phyloP scores from a whole-genome alignment of 2,113 vertebrate genomes.

The Dromaius novaehollandiae region DNA sequence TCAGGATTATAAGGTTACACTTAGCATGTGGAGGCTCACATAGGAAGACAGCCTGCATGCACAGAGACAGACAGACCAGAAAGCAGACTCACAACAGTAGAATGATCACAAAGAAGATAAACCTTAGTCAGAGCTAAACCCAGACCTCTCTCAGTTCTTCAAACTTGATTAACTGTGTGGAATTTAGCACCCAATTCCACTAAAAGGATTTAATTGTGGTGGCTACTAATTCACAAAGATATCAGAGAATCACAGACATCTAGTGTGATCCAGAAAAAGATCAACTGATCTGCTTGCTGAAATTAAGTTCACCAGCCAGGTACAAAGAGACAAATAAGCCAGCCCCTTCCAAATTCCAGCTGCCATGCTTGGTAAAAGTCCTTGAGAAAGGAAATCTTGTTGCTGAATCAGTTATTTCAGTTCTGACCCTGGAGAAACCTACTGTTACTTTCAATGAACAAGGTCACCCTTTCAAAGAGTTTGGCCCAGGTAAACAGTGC shows the following conservation, averaged over 20 bases:
- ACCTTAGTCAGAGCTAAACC: not conserved
- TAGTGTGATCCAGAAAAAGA: not conserved
- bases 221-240: not conserved
- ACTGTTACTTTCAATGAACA: not conserved
- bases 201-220: not conserved
- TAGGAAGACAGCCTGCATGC: not conserved
- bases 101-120: not conserved
- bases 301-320: not conserved
- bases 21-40: accelerated
- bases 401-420: not conserved
- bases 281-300: not conserved
- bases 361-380: not conserved
- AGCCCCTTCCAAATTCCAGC: not conserved
- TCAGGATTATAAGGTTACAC: not conserved
- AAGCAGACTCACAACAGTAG: not conserved
- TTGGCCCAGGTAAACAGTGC: not conserved
- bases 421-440: not conserved
- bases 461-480: not conserved
- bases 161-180: not conserved
- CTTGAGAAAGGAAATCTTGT: not conserved
- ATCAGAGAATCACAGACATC: not conserved
- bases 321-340: not conserved
- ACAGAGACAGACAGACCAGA: not conserved
- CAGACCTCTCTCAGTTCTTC: not conserved
- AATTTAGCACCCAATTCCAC: not conserved